phyloP scores from a whole-genome alignment of 2,113 vertebrate species.

The Sakesphorus luctuosus region DNA sequence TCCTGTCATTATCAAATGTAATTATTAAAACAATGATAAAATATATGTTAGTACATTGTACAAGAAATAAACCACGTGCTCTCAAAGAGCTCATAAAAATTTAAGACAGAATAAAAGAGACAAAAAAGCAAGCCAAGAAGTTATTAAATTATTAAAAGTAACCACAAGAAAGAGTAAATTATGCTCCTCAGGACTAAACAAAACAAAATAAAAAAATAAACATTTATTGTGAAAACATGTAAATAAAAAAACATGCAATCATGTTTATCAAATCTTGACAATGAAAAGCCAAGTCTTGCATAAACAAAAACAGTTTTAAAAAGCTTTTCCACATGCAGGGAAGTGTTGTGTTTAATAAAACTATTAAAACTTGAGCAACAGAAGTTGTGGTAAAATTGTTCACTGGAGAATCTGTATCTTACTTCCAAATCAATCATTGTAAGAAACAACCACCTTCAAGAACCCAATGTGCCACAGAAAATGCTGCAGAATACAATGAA shows the following conservation, averaged over 20 bases:
- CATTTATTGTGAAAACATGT: background rate
- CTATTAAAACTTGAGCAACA: background rate
- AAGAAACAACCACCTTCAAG: background rate
- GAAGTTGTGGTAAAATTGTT: background rate
- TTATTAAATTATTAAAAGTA: background rate
- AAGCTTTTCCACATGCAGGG: background rate
- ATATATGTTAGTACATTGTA: background rate
- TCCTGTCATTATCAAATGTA: background rate
- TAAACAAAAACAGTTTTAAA: background rate
- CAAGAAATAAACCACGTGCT: background rate
- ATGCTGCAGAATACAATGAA: background rate
- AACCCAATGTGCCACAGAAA: background rate
- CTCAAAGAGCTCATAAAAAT: background rate
- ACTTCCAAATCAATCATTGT: background rate
- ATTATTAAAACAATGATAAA: background rate
- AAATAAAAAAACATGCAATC: background rate
- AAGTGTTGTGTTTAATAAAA: background rate
- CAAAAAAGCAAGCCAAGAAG: background rate
- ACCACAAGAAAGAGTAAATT: background rate
- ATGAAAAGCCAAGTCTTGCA: background rate
- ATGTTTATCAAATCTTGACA: background rate
- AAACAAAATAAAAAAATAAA: background rate
- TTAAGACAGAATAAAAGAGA: background rate
- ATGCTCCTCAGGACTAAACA: background rate
- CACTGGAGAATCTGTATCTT: background rate